Evolutionary conservation across 2,888 invertebrate species (phyloP).

Genomic region (Steinernema carpocapsae): DNA sequence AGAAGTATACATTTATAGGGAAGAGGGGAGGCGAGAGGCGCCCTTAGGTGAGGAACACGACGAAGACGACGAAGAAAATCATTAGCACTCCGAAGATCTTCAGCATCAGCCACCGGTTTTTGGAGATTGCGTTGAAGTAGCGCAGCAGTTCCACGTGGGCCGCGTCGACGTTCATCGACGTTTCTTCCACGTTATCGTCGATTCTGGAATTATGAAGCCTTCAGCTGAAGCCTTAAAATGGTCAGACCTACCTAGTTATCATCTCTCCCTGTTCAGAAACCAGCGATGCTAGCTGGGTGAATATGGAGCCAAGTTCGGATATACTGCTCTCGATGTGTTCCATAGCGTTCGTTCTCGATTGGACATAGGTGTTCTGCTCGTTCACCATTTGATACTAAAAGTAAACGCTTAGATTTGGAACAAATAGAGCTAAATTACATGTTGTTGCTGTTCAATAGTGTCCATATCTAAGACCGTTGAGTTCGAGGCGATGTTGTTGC

Average conservation of each 20-base stretch:
- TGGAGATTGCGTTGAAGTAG: constrained; percentile 92
- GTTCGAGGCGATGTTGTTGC: too few relatives aligned
- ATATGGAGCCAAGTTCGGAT: constrained; percentile 96
- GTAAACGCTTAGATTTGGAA: constrained; percentile 29
- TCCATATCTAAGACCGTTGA: constrained; percentile 78
- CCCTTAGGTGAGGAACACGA: constrained; percentile 94
- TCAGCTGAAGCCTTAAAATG: too few relatives aligned
- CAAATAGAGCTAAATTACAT: constrained; percentile 42
- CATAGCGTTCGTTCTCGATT: constrained; percentile 94
- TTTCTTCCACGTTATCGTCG: constrained; percentile 93
- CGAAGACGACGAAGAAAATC: constrained; percentile 98
- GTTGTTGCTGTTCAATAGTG: constrained; percentile 69
- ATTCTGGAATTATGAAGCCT: constrained; percentile 77
- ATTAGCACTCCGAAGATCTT: constrained; percentile 97
- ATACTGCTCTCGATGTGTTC: constrained; percentile 98
- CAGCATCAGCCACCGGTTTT: constrained; percentile 97
- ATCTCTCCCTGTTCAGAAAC: constrained; percentile 98
- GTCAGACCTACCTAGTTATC: constrained; percentile 69
- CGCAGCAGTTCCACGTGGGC: constrained; percentile 95
- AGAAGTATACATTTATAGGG: too few relatives aligned
- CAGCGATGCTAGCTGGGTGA: constrained; percentile 78
- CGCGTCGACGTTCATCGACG: constrained; percentile 93
- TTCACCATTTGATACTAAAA: constrained; percentile 77
- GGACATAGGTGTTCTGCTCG: constrained; percentile 86
- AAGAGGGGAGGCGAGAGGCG: too few relatives aligned